A percentile compares a stretch with the other conserved stretches of the same genome.
phyloP scores from a whole-genome alignment of 1,140 invertebrate species.

The Heliconius hewitsoni region DNA sequence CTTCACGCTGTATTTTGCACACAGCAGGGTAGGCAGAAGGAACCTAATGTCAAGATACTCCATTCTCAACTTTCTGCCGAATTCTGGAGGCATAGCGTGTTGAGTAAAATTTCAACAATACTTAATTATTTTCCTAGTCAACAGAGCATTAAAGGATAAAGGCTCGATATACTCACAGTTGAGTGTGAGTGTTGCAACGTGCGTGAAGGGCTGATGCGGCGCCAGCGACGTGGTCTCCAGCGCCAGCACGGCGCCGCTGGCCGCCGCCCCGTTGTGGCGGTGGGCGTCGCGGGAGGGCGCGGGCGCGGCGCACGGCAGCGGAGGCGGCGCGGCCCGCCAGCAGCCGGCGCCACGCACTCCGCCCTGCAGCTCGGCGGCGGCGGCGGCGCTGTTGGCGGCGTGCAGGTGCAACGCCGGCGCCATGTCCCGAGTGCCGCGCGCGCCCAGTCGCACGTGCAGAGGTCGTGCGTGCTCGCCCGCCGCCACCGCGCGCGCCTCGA shows the following conservation, averaged over 20 bases:
- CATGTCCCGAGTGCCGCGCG: constrained; percentile 62
- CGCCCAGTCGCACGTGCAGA: constrained; percentile 63
- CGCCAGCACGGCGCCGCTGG: constrained; percentile 48
- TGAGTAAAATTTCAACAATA: too few species aligned
- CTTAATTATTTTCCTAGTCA: too few species aligned
- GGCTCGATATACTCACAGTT: constrained; percentile 84
- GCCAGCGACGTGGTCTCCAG: constrained; percentile 51
- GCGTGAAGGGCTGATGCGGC: constrained; percentile 55
- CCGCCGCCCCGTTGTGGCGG: constrained; percentile 42
- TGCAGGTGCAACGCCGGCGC: constrained; percentile 53
- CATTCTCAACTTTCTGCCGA: too few species aligned
- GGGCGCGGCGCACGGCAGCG: constrained; percentile 41
- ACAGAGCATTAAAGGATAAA: too few species aligned
- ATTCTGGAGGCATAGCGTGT: too few species aligned
- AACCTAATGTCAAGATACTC: too few species aligned
- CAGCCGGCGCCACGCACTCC: constrained; percentile 51
- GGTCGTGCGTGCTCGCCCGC: constrained; percentile 66
- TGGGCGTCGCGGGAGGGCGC: constrained; percentile 22
- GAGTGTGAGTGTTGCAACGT: constrained; percentile 88
- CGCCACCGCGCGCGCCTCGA: constrained; percentile 62
- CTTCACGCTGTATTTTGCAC: neutral
- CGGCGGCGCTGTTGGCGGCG: constrained; percentile 62
- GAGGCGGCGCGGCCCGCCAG: constrained; percentile 41
- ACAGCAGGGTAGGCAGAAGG: too few species aligned
- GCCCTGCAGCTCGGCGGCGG: constrained; percentile 48